Evolutionary conservation across 2,113 vertebrate species (phyloP), one percentile per base, ranked within the genome.

Genomic region (Prionailurus viverrinus): DNA sequence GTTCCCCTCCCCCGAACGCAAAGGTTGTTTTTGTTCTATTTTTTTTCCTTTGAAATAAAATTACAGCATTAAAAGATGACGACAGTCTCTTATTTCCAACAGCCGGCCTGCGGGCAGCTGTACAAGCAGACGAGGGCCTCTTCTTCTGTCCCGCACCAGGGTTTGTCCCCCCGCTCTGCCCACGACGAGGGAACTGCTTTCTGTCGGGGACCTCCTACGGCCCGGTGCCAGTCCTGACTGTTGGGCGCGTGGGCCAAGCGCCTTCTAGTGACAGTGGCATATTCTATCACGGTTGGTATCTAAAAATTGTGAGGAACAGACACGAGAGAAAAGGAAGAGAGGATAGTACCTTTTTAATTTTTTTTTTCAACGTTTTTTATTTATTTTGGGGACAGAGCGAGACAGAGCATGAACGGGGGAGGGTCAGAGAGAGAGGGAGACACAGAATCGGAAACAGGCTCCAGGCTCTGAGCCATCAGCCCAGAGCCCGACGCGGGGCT

Each of bases 31-130:
- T 68, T 95, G 95, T 97, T 97, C 94, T 97, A 66, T 94, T 97
- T 96, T 41, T 45, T 96, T 88, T 95, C 97, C 97, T 98, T 98
- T 99, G 94, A 98, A 99, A 99, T 99, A 99, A 99, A 99, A 98
- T 95, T 91, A 95, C 68, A 98, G 93, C 97, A 97, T 98, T 98
- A 84, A 98, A 98, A 97, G 96, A 91, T 69, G 91, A 95, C 66
- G 58, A 23, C 94, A 92, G 73, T 97, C 95, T 97, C 97, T 97
- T 88, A 82, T 97, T 98, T 98, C 96, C 95, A 97, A 98, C 97
- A 95, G 98, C 98, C 97, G 89, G 89, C 81, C 94, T 11, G 81
- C 89, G 94, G 94, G 84, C 89, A 8, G 55, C 78, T 2, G 29
- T 1, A 5, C 23, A 25, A 48, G 2, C 31, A 0, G 0, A 10